Conservation (phyloP, 2,888 invertebrate genomes). For the Vanessa cardui region DNA sequence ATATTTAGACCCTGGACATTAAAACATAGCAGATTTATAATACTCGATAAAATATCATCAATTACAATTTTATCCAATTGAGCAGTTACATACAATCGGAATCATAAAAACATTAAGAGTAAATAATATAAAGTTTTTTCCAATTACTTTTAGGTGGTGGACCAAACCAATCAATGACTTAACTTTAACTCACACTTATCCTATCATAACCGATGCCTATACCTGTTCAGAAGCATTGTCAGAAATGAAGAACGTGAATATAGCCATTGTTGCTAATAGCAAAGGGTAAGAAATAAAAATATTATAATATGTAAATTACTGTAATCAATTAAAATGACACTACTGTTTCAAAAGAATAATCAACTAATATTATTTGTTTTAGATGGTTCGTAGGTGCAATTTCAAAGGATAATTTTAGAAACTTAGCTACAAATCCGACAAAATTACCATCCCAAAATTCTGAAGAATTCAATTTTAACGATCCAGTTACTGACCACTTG, state of each 20-base stretch:
- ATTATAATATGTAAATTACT: neutral
- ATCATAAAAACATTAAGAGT: neutral
- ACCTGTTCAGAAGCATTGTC: conserved; percentile 85
- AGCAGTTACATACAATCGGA: too few species aligned
- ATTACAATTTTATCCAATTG: too few species aligned
- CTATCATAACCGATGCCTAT: conserved; percentile 78
- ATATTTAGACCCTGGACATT: too few species aligned
- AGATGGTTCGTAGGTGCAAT: conserved; percentile 48
- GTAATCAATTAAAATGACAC: too few species aligned
- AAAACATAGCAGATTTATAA: too few species aligned
- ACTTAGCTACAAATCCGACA: conserved; percentile 57
- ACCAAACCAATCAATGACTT: conserved; percentile 78
- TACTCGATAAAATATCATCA: too few species aligned
- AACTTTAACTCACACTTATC: conserved; percentile 39
- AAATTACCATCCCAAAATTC: conserved; percentile 48
- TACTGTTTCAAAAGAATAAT: neutral
- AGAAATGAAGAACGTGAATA: conserved; percentile 65
- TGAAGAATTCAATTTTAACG: conserved; percentile 78
- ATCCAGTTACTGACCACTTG: conserved; percentile 71
- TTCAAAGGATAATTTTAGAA: conserved; percentile 76
- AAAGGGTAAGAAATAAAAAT: conserved; percentile 53
- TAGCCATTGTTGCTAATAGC: conserved; percentile 55
- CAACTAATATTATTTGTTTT: conserved; percentile 3
- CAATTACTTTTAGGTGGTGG: conserved; percentile 85
- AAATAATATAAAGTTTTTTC: neutral